Evolutionary conservation across 2,797 vertebrate genomes (phyloP), one percentile per base, ranked within the genome.

Genomic region (Sebastes diaconus): DNA sequence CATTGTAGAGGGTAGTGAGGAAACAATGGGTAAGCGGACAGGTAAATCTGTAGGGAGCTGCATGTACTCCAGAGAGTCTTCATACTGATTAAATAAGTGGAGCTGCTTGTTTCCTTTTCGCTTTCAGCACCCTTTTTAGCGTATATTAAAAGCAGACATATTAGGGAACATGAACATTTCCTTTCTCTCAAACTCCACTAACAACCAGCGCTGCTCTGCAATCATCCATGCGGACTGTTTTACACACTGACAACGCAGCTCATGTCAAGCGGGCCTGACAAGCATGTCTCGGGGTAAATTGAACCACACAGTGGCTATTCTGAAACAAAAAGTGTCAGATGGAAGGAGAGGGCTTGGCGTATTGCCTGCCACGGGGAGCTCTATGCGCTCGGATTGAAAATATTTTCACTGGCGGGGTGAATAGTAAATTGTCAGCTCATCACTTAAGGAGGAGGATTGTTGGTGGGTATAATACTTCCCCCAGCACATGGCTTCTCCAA

Each of bases 351-450:
- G 54, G 73, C 80, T 88, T 68, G 75, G 90, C 79, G 75, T 86
- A 90, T 89, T 88, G 86, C 86, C 90, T 90, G 91, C 88, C 88
- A 89, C 36, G 76, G 52, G 88, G 88, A 91, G 89, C 89, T 92
- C 91, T 90, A 90, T 89, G 88, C 87, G 84, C 81, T 87, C 79
- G 74, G 85, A 93, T 89, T 92, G 92, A 86, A 93, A 88, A 93
- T 89, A 92, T 93, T 94, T 94, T 83, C 87, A 84, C 88, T 90
- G 92, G 78, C 87, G 87, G 90, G 88, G 87, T 89, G 90, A 94
- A 94, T 89, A 79, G 90, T 82, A 93, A 93, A 95, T 94, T 92
- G 93, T 93, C 92, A 94, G 90, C 94, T 93, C 91, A 93, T 94
- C 91, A 93, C 92, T 93, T 92, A 90, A 92, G 91, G 86, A 92